Base-by-base conservation (phyloP, 2,113 vertebrate species). In the Spea bombifrons region DNA sequence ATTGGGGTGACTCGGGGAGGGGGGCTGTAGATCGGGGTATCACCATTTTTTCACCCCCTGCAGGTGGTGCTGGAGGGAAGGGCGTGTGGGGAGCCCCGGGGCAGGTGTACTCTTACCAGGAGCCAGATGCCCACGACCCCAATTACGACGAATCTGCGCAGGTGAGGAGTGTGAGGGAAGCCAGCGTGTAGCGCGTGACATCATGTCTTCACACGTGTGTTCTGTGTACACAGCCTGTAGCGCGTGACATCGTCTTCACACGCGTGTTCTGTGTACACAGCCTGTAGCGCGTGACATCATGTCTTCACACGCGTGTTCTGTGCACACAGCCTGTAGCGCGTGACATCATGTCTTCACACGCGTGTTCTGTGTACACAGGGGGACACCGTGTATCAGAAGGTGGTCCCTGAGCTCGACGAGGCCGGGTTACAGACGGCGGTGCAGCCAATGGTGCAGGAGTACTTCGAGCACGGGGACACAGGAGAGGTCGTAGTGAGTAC, bases 11-110 rank as follows among this genome's bases (percentile, higher is more conserved):
- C 10, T 1, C 10, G 50, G 50, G 50, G 50, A 10, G 50, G 10
- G 50, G 6, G 50, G 50, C 50, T 52, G 30, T 59, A 3, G 55
- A 10, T 59, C 1, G 10, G 10, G 55, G 55, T 9, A 9, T 59
- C 10, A 12, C 15, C 15, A 53, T 13, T 64, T 64, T 64, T 16
- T 13, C n/a, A 17, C 68, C 12, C 43, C 73, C 0, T 45, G 4
- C 81, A 96, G 94, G 94, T 55, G 94, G 94, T 3, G 94, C 94
- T 0, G 94, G 94, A 3, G 94, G 94, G 30, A 96, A 96, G 84
- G 94, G 94, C 4, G 94, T 96, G 45, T 96, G 94, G 94, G 94
- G 94, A 1, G 94, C 94, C 16, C 93, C 94, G 0, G 94, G 94
- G 0, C 90, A 94, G 87, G 92, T 95, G 71, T 96, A 96, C 46